Percentiles rank a stretch among this genome's conserved stretches.
Evolutionary conservation across 2,797 vertebrate species (phyloP).

Genomic region (Peromyscus attwateri): DNA sequence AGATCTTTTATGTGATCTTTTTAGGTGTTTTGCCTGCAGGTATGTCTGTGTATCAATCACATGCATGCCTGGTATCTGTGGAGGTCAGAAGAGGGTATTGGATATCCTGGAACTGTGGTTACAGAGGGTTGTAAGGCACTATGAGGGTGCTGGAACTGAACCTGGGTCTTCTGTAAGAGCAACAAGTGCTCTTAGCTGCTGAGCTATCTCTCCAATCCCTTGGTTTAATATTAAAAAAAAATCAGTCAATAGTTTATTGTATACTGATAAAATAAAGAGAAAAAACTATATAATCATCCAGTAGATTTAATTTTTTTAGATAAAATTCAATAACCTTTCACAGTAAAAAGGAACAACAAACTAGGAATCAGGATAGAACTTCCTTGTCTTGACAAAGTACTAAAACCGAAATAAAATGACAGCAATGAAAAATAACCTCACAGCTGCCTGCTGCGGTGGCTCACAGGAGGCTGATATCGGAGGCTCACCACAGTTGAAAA

Average conservation of each 20-base stretch:
- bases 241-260: neutral
- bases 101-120: neutral
- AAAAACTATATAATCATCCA: slow-evolving; percentile 47
- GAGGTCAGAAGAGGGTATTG: neutral
- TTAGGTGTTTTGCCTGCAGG: neutral
- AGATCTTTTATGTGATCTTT: neutral
- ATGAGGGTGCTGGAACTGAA: neutral
- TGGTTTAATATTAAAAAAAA: slow-evolving; percentile 27
- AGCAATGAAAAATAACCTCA: neutral
- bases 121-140: neutral
- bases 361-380: slow-evolving; percentile 4
- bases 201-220: neutral
- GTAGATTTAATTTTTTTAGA: slow-evolving; percentile 23
- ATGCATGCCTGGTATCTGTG: neutral
- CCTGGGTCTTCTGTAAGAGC: neutral
- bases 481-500: neutral
- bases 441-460: neutral
- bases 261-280: slow-evolving; percentile 22
- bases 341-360: slow-evolving; percentile 44
- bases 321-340: slow-evolving; percentile 42
- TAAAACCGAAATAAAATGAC: neutral
- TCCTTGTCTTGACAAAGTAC: neutral
- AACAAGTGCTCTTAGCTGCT: neutral
- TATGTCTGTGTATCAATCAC: neutral
- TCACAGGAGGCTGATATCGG: neutral